phyloP scores from a whole-genome alignment of 2,888 invertebrate genomes.

The Timandra comae region DNA sequence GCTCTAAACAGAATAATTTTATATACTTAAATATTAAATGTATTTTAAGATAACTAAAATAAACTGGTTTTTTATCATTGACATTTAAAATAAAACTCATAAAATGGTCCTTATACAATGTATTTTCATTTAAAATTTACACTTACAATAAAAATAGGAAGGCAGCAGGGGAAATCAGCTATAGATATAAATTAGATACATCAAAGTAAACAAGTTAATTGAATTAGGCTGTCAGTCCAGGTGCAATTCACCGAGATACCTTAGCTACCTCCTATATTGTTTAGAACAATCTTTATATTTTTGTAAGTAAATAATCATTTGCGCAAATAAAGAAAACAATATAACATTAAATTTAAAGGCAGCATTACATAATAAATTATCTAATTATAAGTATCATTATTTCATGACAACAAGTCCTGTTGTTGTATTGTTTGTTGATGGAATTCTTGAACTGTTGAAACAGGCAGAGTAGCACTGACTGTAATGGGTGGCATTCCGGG shows the following conservation, averaged over 20 bases:
- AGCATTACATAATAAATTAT: slow-evolving; percentile 8
- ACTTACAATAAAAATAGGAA: slow-evolving; percentile 42
- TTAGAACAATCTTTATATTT: slow-evolving; percentile 13
- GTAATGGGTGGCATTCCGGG: slow-evolving; percentile 89
- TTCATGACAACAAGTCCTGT: slow-evolving; percentile 65
- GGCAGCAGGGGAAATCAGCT: slow-evolving; percentile 31
- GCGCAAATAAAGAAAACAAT: slow-evolving; percentile 19
- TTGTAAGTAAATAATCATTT: slow-evolving; percentile 9
- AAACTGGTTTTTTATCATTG: no score
- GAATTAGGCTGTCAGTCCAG: slow-evolving; percentile 4
- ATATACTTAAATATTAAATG: no score
- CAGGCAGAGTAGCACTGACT: slow-evolving; percentile 83
- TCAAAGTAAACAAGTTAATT: not conserved
- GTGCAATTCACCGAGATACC: slow-evolving; percentile 7
- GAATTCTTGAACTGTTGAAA: slow-evolving; percentile 76
- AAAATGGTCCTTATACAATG: slow-evolving; percentile 24
- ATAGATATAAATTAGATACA: slow-evolving; percentile 1
- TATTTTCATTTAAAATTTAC: slow-evolving; percentile 41
- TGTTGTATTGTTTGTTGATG: slow-evolving; percentile 63
- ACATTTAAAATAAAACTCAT: slow-evolving; percentile 3
- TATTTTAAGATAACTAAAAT: no score
- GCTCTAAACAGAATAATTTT: no score
- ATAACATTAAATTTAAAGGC: slow-evolving; percentile 29
- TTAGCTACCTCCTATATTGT: slow-evolving; percentile 16
- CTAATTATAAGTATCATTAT: slow-evolving; percentile 21